Conservation (phyloP, 2,113 vertebrate species). For the Holacanthus passer region DNA sequence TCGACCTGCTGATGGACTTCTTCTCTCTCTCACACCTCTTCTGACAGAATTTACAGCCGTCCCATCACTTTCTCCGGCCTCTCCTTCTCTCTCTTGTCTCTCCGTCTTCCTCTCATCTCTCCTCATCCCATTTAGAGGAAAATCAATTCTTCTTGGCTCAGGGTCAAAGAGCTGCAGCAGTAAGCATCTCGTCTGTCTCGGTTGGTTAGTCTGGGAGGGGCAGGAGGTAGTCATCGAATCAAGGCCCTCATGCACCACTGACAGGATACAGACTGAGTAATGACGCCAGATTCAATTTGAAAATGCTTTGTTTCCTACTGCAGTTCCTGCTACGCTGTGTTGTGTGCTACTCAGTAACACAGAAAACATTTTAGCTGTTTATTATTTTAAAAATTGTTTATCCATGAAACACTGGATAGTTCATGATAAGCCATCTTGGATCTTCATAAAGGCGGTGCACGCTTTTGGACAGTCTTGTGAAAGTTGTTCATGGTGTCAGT, state of each 20-base stretch:
- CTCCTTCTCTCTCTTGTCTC: not conserved
- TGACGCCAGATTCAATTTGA: slow-evolving; percentile 34
- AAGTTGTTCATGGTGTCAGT: not conserved
- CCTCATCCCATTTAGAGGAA: slow-evolving; percentile 59
- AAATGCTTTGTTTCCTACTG: slow-evolving; percentile 14
- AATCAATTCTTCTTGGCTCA: slow-evolving; percentile 72
- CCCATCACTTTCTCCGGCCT: not conserved
- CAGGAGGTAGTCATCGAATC: slow-evolving; percentile 58
- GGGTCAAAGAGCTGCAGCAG: slow-evolving; percentile 61
- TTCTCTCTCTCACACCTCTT: slow-evolving; percentile 11
- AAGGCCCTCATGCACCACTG: slow-evolving; percentile 27
- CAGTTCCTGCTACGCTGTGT: not conserved
- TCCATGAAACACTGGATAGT: not conserved
- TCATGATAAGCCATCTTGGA: not conserved
- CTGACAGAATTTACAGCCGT: slow-evolving; percentile 24
- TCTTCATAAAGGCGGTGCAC: not conserved
- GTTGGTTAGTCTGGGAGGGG: slow-evolving; percentile 47
- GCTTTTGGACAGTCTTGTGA: too few species aligned
- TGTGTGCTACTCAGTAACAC: not conserved
- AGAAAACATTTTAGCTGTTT: not conserved
- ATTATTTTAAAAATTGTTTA: not conserved
- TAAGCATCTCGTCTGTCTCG: slow-evolving; percentile 47
- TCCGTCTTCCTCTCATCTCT: slow-evolving; percentile 24
- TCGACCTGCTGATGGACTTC: slow-evolving; percentile 37
- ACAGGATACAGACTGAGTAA: slow-evolving; percentile 43